phyloP scores from a whole-genome alignment of 1,140 invertebrate species.

The Drosophila nigrodunni region DNA sequence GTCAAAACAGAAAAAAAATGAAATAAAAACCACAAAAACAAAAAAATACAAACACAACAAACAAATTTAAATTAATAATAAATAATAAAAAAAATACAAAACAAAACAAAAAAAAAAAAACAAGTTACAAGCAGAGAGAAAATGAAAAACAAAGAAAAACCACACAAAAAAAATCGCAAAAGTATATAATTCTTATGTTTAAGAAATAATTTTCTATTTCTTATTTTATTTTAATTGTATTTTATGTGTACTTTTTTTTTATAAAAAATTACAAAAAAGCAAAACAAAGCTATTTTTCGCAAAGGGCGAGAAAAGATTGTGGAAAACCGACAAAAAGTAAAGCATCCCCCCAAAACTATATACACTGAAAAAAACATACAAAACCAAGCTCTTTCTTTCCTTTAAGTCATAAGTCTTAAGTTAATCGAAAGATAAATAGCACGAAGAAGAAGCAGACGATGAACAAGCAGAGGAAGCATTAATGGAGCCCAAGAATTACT shows the following conservation, averaged over 20 bases:
- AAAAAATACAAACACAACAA: conserved; percentile 59
- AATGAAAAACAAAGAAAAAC: conserved; percentile 62
- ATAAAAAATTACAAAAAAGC: conserved; percentile 75
- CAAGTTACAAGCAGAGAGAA: conserved; percentile 75
- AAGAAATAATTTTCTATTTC: conserved; percentile 84
- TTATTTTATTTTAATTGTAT: conserved; percentile 84
- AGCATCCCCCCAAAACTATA: conserved; percentile 71
- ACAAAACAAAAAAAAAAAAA: conserved; percentile 53
- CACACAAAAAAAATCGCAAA: conserved; percentile 81
- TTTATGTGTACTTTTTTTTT: conserved; percentile 84
- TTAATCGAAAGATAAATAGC: conserved; percentile 68
- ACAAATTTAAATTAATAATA: conserved; percentile 83
- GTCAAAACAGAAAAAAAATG: conserved; percentile 80
- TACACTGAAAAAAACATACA: conserved; percentile 66
- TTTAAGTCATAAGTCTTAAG: conserved; percentile 75
- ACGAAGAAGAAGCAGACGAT: conserved; percentile 36
- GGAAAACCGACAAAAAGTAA: conserved; percentile 66
- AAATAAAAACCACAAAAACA: conserved; percentile 56
- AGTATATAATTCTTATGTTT: conserved; percentile 84
- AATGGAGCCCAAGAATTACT: conserved; percentile 55
- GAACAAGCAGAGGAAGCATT: conserved; percentile 44
- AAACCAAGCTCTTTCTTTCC: conserved; percentile 77
- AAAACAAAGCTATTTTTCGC: conserved; percentile 58
- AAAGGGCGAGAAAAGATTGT: conserved; percentile 52
- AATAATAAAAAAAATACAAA: conserved; percentile 70